Conservation (phyloP, 2,797 vertebrate species). For the Fistularia commersonii region DNA sequence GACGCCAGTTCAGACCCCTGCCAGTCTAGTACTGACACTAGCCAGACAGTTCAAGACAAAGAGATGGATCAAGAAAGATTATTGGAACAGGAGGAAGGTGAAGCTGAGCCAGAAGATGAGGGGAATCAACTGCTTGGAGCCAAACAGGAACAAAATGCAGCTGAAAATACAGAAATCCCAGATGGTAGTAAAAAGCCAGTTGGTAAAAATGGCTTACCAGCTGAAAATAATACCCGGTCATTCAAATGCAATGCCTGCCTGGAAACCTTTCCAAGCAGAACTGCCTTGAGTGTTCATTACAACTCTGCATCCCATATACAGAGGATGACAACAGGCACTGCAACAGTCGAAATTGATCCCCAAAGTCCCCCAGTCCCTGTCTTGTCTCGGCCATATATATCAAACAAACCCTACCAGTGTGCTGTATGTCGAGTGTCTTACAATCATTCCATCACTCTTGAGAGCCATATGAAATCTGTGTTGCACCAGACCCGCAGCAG, state of each 20-base stretch:
- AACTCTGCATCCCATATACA: conserved; percentile 88
- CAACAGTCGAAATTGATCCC: conserved; percentile 51
- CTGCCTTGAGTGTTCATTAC: conserved; percentile 87
- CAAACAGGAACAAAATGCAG: conserved; percentile 54
- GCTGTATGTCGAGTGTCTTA: conserved; percentile 88
- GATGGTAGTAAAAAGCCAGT: conserved; percentile 53
- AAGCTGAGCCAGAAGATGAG: conserved; percentile 61
- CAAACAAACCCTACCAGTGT: conserved; percentile 90
- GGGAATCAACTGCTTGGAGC: conserved; percentile 48
- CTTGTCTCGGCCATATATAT: conserved; percentile 70
- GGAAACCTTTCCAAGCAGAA: conserved; percentile 86
- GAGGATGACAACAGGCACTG: conserved; percentile 82
- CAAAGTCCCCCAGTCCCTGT: conserved; percentile 40
- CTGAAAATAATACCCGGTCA: conserved; percentile 68
- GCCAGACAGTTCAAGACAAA: conserved; percentile 48
- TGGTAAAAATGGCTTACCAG: conserved; percentile 57
- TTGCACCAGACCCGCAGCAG: conserved; percentile 88
- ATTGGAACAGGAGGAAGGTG: conserved; percentile 59
- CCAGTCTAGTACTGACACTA: conserved; percentile 54
- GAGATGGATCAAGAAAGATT: conserved; percentile 68
- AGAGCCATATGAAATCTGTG: conserved; percentile 87
- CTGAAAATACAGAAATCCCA: conserved; percentile 56
- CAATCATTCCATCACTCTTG: conserved; percentile 90
- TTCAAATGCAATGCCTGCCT: conserved; percentile 89
- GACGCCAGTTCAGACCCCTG: conserved; percentile 55